These are phyloP conservation scores for Mus caroli DNA, from an alignment of 2,797 vertebrate species.

Conservation along the genomic window DNA sequence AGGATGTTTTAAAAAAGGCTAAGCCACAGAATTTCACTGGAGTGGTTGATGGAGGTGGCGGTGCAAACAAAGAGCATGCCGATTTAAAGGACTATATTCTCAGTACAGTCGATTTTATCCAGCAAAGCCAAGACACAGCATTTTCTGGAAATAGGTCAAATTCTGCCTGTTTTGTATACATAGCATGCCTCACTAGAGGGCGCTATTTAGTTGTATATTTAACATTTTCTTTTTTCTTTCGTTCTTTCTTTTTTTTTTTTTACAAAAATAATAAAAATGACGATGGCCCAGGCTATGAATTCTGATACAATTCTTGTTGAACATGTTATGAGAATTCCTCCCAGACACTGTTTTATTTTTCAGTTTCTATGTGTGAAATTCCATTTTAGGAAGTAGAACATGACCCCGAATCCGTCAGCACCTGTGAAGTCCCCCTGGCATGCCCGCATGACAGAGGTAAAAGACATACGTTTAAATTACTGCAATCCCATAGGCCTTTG, in stretches of 20 bases:
- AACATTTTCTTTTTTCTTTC: neutral
- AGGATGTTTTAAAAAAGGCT: constrained; percentile 39
- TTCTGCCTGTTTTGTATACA: neutral
- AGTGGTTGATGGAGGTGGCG: neutral
- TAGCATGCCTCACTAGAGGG: constrained; percentile 84
- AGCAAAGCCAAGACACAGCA: neutral
- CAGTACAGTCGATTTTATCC: constrained; percentile 12
- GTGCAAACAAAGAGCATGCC: neutral
- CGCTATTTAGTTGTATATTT: constrained; percentile 84
- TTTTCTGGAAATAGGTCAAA: constrained; percentile 56
- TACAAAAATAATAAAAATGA: constrained; percentile 65
- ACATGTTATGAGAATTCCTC: constrained; percentile 86
- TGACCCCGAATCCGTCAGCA: constrained; percentile 84
- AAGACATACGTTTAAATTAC: constrained; percentile 86
- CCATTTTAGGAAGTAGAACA: constrained; percentile 86
- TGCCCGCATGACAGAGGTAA: constrained; percentile 60
- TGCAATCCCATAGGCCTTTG: constrained; percentile 79
- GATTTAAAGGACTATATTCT: constrained; percentile 13
- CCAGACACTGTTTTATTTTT: constrained; percentile 87
- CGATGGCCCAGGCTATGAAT: constrained; percentile 66
- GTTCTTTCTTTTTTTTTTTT: neutral
- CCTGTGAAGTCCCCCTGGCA: constrained; percentile 80
- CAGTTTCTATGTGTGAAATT: constrained; percentile 88
- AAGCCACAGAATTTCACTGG: neutral
- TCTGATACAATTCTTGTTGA: constrained; percentile 81